These are phyloP conservation scores for Vireo griseus DNA, from an alignment of 2,797 vertebrate species.

Conservation along the genomic window DNA sequence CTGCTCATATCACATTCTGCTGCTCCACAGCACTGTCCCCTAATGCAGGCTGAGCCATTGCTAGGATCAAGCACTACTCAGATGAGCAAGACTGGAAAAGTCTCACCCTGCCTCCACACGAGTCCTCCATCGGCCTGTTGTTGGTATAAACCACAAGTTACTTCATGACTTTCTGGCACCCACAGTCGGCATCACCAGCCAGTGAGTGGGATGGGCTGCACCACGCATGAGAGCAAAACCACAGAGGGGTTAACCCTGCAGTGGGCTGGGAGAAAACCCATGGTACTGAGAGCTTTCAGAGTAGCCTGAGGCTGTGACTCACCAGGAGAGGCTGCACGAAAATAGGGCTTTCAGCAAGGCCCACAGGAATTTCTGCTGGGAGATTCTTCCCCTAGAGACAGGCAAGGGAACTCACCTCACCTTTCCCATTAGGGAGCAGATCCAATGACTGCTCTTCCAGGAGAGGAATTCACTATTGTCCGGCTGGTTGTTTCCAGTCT, in stretches of 20 bases:
- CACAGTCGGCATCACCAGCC: background rate
- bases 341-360: background rate
- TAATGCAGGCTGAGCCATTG: background rate
- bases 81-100: background rate
- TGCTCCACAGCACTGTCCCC: accelerated
- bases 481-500: background rate
- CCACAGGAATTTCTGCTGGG: background rate
- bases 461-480: constrained; percentile 15
- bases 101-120: accelerated
- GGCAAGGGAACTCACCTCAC: background rate
- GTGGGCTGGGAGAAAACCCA: background rate
- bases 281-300: background rate
- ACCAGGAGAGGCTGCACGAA: background rate
- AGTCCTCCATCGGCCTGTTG: background rate
- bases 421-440: background rate
- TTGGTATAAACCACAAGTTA: background rate
- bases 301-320: background rate
- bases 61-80: background rate
- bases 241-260: constrained; percentile 19
- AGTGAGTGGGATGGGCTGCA: background rate
- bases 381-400: background rate
- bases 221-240: background rate
- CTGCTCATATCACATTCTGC: accelerated
- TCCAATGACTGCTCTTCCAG: background rate
- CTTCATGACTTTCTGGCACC: constrained; percentile 10